These are phyloP conservation scores for Conus ventricosus DNA, from an alignment of 1,140 invertebrate species.

Conservation along the genomic window DNA sequence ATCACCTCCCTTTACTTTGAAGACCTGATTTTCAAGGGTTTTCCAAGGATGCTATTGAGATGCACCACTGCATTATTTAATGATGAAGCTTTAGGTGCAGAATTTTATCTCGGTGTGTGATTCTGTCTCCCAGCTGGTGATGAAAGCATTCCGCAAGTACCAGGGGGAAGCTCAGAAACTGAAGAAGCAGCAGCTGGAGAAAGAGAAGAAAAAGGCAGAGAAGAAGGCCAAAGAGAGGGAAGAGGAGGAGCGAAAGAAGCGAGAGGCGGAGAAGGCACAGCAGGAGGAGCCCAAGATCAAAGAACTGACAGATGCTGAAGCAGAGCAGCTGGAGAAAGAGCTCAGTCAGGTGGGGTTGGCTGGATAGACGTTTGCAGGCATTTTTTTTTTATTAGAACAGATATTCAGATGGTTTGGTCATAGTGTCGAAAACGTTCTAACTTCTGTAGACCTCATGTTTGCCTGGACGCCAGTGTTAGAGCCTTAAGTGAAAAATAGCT, in stretches of 20 bases:
- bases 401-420: too few species aligned
- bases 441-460: too few species aligned
- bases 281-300: constrained; percentile 82
- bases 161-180: constrained; percentile 63
- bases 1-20: too few species aligned
- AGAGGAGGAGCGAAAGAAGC: constrained; percentile 56
- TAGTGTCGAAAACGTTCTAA: too few species aligned
- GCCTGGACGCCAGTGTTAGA: too few species aligned
- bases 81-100: too few species aligned
- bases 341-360: constrained; percentile 76
- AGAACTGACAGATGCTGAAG: constrained; percentile 95
- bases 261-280: constrained; percentile 74
- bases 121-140: constrained; percentile 15
- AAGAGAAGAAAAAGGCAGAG: constrained; percentile 76
- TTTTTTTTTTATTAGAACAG: too few species aligned
- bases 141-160: constrained; percentile 21
- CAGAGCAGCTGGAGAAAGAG: constrained; percentile 88
- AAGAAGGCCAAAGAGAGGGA: constrained; percentile 73
- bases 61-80: too few species aligned
- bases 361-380: too few species aligned
- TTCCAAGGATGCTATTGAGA: too few species aligned
- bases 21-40: too few species aligned
- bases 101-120: not conserved
- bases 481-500: too few species aligned
- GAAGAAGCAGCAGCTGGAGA: constrained; percentile 74